Conservation (phyloP, 2,888 invertebrate genomes). For the Ophion ventricosus region DNA sequence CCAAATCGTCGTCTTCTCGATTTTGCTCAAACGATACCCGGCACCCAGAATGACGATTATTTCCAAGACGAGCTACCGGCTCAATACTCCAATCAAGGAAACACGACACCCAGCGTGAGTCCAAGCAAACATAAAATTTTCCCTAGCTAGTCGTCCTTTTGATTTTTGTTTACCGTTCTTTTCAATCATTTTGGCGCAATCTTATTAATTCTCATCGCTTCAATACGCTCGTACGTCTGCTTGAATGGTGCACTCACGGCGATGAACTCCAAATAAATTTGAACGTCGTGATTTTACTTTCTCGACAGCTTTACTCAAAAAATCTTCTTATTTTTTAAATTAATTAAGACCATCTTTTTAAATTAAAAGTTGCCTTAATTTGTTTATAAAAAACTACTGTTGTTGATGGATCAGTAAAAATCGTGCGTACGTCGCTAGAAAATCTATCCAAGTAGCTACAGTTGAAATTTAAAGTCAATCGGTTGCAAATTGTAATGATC, state of each 20-base stretch:
- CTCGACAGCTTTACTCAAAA: neutral
- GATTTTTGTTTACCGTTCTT: conserved; percentile 3
- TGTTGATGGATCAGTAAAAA: no score
- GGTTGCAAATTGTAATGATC: no score
- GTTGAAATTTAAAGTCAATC: no score
- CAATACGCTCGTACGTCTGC: conserved; percentile 45
- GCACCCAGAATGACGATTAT: conserved; percentile 80
- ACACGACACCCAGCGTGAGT: conserved; percentile 82
- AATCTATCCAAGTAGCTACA: no score
- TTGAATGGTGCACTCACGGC: neutral
- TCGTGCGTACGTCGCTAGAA: no score
- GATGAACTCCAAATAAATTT: neutral
- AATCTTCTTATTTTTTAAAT: no score
- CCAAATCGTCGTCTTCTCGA: conserved; percentile 81
- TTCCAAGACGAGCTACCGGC: conserved; percentile 80
- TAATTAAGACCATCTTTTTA: no score
- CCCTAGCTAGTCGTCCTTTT: neutral
- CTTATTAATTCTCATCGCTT: conserved; percentile 45
- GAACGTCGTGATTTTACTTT: neutral
- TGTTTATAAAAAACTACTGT: no score
- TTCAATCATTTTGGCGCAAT: conserved; percentile 17
- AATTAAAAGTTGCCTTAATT: no score
- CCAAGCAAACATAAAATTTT: conserved; percentile 20
- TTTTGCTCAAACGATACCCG: conserved; percentile 81
- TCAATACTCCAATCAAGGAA: conserved; percentile 80